Percentiles rank a stretch among this genome's conserved stretches.
Evolutionary conservation across 2,888 invertebrate genomes (phyloP).

Genomic region (Peribatodes rhomboidaria): DNA sequence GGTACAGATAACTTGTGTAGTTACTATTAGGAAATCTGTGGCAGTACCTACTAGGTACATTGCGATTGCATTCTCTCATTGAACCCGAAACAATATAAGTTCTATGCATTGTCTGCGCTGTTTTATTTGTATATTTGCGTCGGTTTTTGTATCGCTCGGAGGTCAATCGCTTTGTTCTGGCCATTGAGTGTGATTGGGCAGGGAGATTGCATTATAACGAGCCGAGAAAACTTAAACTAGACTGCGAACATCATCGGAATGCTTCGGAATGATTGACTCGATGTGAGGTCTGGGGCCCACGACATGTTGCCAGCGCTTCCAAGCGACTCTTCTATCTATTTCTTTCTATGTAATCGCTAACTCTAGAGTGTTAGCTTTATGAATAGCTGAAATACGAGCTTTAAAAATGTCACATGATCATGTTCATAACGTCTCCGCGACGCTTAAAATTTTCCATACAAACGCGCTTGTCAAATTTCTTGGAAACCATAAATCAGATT

Average conservation of each 20-base stretch:
- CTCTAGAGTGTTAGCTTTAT: no score
- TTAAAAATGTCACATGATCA: no score
- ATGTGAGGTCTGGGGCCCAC: constrained; percentile 10
- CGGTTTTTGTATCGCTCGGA: constrained; percentile 29
- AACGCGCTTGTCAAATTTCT: no score
- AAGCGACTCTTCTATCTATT: no score
- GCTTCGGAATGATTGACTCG: constrained; percentile 8
- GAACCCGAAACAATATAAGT: constrained; percentile 31
- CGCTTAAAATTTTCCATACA: no score
- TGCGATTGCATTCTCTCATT: constrained; percentile 24
- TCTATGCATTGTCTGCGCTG: constrained; percentile 29
- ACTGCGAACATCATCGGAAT: neutral
- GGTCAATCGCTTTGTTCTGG: constrained; percentile 32
- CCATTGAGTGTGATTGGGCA: constrained; percentile 28
- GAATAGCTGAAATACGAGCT: no score
- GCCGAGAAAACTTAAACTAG: constrained; percentile 21
- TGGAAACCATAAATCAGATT: no score
- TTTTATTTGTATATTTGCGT: constrained; percentile 18
- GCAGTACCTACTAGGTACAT: neutral
- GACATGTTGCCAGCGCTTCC: no score
- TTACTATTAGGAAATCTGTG: no score
- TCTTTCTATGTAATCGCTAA: no score
- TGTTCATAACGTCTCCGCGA: no score
- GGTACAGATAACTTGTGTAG: no score
- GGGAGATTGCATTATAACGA: constrained; percentile 31